phyloP scores from a whole-genome alignment of 23 tunicate species.

The Styela clava region DNA sequence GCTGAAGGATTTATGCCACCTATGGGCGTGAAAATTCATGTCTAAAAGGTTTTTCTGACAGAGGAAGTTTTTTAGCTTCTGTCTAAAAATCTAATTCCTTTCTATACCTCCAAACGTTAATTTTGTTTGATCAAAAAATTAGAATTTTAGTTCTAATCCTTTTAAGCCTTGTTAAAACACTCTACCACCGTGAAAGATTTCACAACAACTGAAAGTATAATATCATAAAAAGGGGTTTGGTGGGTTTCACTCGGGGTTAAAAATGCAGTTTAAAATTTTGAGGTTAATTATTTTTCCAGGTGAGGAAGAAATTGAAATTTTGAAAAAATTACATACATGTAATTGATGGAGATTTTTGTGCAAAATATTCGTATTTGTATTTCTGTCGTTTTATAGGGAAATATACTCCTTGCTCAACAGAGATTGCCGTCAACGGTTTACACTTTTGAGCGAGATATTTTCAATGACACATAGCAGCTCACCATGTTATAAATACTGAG shows the following conservation, averaged over 20 bases:
- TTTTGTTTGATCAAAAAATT: background rate
- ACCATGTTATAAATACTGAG: too few relatives aligned
- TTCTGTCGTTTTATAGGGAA: too few relatives aligned
- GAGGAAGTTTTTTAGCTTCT: background rate
- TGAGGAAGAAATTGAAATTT: too few relatives aligned
- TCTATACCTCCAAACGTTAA: background rate
- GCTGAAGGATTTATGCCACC: background rate
- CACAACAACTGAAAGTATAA: background rate
- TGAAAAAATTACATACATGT: too few relatives aligned
- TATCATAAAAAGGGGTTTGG: background rate
- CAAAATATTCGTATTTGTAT: too few relatives aligned
- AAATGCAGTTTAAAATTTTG: background rate
- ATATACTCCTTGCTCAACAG: too few relatives aligned
- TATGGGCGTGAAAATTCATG: background rate
- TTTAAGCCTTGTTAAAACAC: background rate
- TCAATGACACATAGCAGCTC: too few relatives aligned
- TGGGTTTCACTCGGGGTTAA: background rate
- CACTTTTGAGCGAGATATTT: too few relatives aligned
- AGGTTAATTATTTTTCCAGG: background rate
- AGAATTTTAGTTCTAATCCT: background rate
- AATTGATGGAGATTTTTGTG: too few relatives aligned
- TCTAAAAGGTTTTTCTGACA: background rate
- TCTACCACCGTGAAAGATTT: background rate
- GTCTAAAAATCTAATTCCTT: background rate
- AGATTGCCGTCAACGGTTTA: too few relatives aligned